Evolutionary conservation across 2,888 invertebrate species (phyloP).

Genomic region (Gisinianus flammeolus): DNA sequence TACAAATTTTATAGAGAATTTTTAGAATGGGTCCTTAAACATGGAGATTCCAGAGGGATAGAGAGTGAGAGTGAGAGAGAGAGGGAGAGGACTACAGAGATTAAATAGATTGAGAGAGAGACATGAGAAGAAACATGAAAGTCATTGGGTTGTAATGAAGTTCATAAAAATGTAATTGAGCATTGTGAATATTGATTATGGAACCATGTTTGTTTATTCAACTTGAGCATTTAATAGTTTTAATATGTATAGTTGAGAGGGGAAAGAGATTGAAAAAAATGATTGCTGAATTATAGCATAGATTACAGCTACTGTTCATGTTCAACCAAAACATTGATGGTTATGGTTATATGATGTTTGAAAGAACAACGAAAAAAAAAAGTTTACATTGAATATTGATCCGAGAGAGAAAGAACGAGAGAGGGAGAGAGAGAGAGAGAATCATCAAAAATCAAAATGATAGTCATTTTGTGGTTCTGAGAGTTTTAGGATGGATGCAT

Average conservation of each 20-base stretch:
- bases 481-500: slow-evolving; percentile 14
- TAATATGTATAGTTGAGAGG: not conserved
- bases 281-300: slow-evolving; percentile 18
- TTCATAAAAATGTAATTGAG: not conserved
- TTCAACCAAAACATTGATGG: not conserved
- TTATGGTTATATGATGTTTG: not conserved
- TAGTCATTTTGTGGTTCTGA: slow-evolving; percentile 27
- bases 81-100: too few species aligned
- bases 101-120: too few species aligned
- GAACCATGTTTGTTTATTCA: not conserved
- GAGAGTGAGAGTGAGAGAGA: too few species aligned
- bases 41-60: too few species aligned
- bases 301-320: slow-evolving; percentile 19
- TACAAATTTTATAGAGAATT: too few species aligned
- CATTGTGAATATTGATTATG: not conserved
- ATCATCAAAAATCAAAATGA: slow-evolving; percentile 28
- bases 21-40: too few species aligned
- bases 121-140: too few species aligned
- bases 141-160: too few species aligned
- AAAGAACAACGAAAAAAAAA: not conserved
- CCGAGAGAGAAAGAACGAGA: not conserved
- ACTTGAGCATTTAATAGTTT: slow-evolving; percentile 9
- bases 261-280: slow-evolving; percentile 18
- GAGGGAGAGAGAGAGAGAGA: not conserved
- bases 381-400: not conserved